Evolutionary conservation across 1,140 invertebrate genomes (phyloP).

Genomic region (Chlorops oryzae): DNA sequence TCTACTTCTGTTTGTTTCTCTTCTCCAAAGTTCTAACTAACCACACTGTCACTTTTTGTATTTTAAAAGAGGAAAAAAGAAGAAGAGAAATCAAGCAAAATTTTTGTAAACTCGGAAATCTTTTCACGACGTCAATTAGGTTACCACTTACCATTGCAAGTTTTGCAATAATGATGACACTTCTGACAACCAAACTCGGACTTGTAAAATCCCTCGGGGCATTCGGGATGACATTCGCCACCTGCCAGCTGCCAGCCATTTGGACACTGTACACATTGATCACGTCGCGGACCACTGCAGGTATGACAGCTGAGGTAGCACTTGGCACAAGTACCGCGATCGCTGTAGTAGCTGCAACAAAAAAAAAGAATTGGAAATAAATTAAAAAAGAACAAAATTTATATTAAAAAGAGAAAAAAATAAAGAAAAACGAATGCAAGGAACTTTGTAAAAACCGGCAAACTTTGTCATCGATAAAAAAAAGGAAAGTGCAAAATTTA

Average conservation of each 20-base stretch:
- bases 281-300: slow-evolving; percentile 69
- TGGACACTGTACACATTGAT: slow-evolving; percentile 79
- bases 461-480: too few relatives aligned
- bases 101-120: too few relatives aligned
- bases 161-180: slow-evolving; percentile 76
- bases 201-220: slow-evolving; percentile 77
- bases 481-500: too few relatives aligned
- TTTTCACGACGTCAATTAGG: too few relatives aligned
- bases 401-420: too few relatives aligned
- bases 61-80: too few relatives aligned
- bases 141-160: slow-evolving; percentile 61
- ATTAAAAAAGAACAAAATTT: not conserved
- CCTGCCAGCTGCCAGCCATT: slow-evolving; percentile 68
- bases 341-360: slow-evolving; percentile 67
- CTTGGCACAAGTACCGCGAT: slow-evolving; percentile 69
- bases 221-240: slow-evolving; percentile 75
- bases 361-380: not conserved
- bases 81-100: too few relatives aligned
- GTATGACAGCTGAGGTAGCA: slow-evolving; percentile 79
- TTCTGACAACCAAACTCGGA: slow-evolving; percentile 72
- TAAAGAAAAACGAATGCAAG: too few relatives aligned
- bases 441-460: too few relatives aligned
- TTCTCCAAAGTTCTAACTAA: too few relatives aligned
- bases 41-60: too few relatives aligned
- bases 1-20: too few relatives aligned